Percentiles rank a stretch among this genome's conserved stretches.
Evolutionary conservation across 2,113 vertebrate genomes (phyloP).

Genomic region (Rhinogobius similis): DNA sequence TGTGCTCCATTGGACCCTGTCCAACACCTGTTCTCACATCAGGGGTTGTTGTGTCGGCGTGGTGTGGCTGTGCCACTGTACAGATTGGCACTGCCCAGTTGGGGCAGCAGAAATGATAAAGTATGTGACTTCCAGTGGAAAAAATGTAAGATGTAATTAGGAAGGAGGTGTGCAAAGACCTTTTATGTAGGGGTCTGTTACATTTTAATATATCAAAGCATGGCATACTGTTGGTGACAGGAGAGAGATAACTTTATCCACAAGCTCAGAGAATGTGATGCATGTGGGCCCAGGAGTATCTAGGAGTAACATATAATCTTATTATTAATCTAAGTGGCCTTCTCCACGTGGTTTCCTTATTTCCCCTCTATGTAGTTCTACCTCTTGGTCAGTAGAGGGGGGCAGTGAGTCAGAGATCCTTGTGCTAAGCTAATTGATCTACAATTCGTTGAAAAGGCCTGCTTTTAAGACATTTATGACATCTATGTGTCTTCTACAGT

Average conservation of each 20-base stretch:
- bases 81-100: conserved; percentile 71
- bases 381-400: conserved; percentile 42
- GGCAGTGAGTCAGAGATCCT: conserved; percentile 17
- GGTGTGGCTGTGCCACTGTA: conserved; percentile 79
- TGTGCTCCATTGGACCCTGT: conserved; percentile 75
- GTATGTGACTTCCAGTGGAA: conserved; percentile 53
- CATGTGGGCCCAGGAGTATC: background rate
- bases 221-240: background rate
- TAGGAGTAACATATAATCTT: background rate
- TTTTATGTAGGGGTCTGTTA: conserved; percentile 18
- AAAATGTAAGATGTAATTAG: conserved; percentile 60
- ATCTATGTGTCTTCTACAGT: background rate
- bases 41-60: conserved; percentile 73
- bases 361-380: background rate
- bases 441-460: background rate
- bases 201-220: conserved; percentile 5
- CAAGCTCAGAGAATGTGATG: background rate
- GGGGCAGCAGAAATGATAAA: conserved; percentile 61
- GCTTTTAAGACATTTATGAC: background rate
- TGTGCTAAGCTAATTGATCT: background rate
- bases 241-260: background rate
- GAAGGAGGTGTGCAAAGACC: conserved; percentile 32
- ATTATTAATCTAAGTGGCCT: background rate
- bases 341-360: too few species aligned
- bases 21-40: conserved; percentile 78